These are phyloP conservation scores for Drosophila tropicalis DNA, from an alignment of 1,140 invertebrate species.

Conservation along the genomic window DNA sequence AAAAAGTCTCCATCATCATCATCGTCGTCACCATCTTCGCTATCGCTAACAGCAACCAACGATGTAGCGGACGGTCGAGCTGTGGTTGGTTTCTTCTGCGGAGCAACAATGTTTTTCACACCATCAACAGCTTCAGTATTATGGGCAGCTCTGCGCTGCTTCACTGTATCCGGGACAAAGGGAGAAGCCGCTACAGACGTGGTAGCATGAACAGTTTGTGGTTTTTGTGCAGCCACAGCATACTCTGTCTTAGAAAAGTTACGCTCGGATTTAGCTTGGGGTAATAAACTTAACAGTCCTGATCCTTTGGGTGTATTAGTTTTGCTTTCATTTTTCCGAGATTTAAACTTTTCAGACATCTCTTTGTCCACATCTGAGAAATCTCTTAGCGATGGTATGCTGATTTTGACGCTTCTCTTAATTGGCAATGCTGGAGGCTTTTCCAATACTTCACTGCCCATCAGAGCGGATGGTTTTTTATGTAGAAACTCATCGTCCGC, in stretches of 20 bases:
- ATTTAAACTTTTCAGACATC: conserved; percentile 53
- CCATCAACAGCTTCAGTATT: conserved; percentile 74
- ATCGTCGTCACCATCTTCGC: conserved; percentile 78
- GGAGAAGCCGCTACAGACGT: conserved; percentile 19
- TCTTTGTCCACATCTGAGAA: conserved; percentile 84
- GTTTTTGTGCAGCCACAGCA: background rate
- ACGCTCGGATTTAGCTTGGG: conserved; percentile 84
- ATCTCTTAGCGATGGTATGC: conserved; percentile 82
- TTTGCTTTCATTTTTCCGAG: conserved; percentile 68
- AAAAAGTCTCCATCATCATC: conserved; percentile 84
- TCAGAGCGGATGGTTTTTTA: conserved; percentile 83
- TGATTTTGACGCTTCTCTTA: conserved; percentile 78
- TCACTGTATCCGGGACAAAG: conserved; percentile 76
- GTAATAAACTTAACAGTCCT: conserved; percentile 84
- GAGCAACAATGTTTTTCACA: conserved; percentile 22
- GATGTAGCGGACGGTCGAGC: background rate
- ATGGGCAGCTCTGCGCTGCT: conserved; percentile 64
- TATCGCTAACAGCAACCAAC: conserved; percentile 80
- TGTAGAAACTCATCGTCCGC: conserved; percentile 86
- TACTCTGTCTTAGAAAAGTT: conserved; percentile 59
- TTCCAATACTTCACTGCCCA: conserved; percentile 43
- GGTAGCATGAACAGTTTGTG: background rate
- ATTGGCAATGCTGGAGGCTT: conserved; percentile 52
- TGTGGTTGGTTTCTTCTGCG: conserved; percentile 20
- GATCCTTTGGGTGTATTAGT: conserved; percentile 70